A percentile compares a stretch with the other conserved stretches of the same genome.
Evolutionary conservation across 2,888 invertebrate genomes (phyloP).

Genomic region (Gymnocheta viridis): DNA sequence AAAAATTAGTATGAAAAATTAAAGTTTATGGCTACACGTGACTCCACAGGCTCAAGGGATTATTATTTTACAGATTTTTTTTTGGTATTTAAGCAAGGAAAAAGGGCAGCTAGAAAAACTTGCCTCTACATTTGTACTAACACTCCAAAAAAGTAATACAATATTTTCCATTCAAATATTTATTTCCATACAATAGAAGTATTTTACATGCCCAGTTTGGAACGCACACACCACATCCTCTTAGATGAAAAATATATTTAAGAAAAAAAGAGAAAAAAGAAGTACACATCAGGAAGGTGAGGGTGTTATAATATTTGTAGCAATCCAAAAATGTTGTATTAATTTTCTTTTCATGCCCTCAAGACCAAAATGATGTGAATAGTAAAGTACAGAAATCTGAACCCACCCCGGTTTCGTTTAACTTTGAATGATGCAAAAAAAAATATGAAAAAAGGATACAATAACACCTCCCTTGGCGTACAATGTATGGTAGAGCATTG

Average conservation of each 20-base stretch:
- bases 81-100: slow-evolving; percentile 48
- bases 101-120: slow-evolving; percentile 22
- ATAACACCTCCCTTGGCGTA: slow-evolving; percentile 64
- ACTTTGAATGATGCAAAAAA: neutral
- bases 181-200: slow-evolving; percentile 23
- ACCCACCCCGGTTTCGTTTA: slow-evolving; percentile 26
- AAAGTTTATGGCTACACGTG: slow-evolving; percentile 71
- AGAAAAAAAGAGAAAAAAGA: neutral
- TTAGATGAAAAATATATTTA: neutral
- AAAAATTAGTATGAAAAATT: slow-evolving; percentile 63
- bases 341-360: slow-evolving; percentile 69
- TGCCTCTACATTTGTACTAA: slow-evolving; percentile 54
- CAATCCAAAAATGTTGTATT: slow-evolving; percentile 61
- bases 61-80: slow-evolving; percentile 72
- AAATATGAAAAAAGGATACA: slow-evolving; percentile 61
- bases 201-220: slow-evolving; percentile 37
- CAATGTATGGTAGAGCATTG: slow-evolving; percentile 61
- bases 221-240: neutral
- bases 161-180: slow-evolving; percentile 34
- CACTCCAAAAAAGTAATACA: slow-evolving; percentile 27
- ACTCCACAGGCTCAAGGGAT: slow-evolving; percentile 70
- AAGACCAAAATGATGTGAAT: slow-evolving; percentile 62
- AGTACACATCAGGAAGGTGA: slow-evolving; percentile 23
- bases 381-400: slow-evolving; percentile 24
- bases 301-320: slow-evolving; percentile 69